Base-by-base conservation (phyloP, 2,797 vertebrate species). In the Gallirallus australis region DNA sequence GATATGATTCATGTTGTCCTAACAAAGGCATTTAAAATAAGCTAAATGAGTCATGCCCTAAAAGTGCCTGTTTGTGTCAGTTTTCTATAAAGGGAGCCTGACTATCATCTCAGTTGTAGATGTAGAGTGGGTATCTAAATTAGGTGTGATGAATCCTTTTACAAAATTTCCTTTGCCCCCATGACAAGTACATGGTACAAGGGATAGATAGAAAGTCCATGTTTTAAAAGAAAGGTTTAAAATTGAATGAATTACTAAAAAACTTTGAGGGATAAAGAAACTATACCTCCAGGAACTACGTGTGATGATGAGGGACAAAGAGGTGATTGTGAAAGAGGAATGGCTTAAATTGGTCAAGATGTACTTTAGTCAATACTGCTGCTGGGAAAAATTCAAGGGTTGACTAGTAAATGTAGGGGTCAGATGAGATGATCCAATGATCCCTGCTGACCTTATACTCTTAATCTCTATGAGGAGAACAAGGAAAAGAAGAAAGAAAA, bases 121-220 rank as follows among this genome's bases (percentile, higher is more conserved):
- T 78, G 35, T 39, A n/a, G 21, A 64, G 12, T 19, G 16, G 16
- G 14, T 78, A 57, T 47, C 23, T 79, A 25, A 79, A 72, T 42
- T n/a, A 42, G 10, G 15, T 54, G 28, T 0, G 2, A 73, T 20
- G 2, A 89, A 56, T 47, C 52, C 5, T 86, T 56, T 47, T 27
- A 24, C n/a, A 57, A 63, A 57, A 12, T 5, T 87, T 72, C 28
- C 8, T 76, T 87, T 52, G 23, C 30, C n/a, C 7, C 8, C 4
- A 0, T 60, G 31, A 5, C 20, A 83, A 28, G 5, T 28, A 25
- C 48, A 20, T 19, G 14, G 23, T 39, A 45, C 0, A 2, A 40
- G 35, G 6, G 7, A 28, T 16, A 92, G 18, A 35, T n/a, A 31
- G 0, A 65, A 12, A 2, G 2, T 24, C 31, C 8, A 20, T 12